A percentile compares a stretch with the other conserved stretches of the same genome.
Conservation (phyloP, 2,113 vertebrate genomes). For the Crotalus tigris region DNA sequence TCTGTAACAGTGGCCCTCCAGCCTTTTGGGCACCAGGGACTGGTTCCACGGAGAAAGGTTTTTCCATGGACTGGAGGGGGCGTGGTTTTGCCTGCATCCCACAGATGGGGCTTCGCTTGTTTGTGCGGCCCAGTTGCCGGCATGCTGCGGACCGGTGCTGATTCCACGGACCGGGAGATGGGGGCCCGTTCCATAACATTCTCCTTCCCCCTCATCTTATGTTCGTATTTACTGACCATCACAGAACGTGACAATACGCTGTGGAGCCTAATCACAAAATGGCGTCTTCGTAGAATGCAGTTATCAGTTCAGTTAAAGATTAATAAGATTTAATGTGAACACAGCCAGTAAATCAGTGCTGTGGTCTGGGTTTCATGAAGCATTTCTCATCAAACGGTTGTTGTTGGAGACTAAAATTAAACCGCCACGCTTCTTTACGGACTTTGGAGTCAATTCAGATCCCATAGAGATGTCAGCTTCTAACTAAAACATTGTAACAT, state of each 20-base stretch:
- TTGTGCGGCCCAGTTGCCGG: no score
- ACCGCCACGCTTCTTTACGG: background rate
- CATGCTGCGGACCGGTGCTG: no score
- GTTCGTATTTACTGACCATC: background rate
- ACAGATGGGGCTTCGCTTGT: no score
- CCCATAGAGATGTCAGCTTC: background rate
- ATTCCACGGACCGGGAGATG: no score
- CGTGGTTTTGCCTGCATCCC: no score
- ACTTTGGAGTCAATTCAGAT: background rate
- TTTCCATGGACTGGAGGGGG: no score
- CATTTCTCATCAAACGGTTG: background rate
- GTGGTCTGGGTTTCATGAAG: background rate
- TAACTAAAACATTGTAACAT: background rate
- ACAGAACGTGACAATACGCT: no score
- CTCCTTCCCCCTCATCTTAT: background rate
- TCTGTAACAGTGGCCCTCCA: background rate
- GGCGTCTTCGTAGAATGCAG: background rate
- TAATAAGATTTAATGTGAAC: background rate
- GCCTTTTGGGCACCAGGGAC: no score
- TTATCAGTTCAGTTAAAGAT: background rate
- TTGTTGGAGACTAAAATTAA: background rate
- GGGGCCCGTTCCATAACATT: background rate
- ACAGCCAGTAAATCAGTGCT: background rate
- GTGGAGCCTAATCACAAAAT: background rate
- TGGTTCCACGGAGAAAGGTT: no score